These are phyloP conservation scores for Limnephilus marmoratus DNA, from an alignment of 2,888 invertebrate genomes.

Conservation along the genomic window DNA sequence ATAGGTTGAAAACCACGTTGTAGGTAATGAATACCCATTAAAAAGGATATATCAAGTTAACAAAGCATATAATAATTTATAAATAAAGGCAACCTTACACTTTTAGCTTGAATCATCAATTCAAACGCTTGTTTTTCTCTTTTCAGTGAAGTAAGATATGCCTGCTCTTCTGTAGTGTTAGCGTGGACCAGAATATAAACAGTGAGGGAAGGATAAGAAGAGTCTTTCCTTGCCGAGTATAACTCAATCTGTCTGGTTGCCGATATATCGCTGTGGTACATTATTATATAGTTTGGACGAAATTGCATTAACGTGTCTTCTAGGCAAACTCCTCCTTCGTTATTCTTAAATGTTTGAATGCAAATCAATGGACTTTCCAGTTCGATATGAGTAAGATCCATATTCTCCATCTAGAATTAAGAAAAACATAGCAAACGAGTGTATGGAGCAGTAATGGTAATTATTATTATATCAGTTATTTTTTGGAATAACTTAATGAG, in stretches of 20 bases:
- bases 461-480: neutral
- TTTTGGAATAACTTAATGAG: no score
- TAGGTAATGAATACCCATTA: no score
- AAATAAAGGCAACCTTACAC: constrained; percentile 78
- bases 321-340: constrained; percentile 84
- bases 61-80: neutral
- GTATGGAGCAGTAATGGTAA: neutral
- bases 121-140: constrained; percentile 98
- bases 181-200: constrained; percentile 95
- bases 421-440: neutral
- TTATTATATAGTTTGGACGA: constrained; percentile 88
- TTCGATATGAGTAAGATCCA: constrained; percentile 81
- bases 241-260: constrained; percentile 94
- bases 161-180: constrained; percentile 97
- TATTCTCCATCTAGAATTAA: constrained; percentile 79
- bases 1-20: no score
- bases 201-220: constrained; percentile 76
- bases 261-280: constrained; percentile 93
- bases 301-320: constrained; percentile 82
- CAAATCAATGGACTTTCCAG: constrained; percentile 82
- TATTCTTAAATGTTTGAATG: constrained; percentile 87
- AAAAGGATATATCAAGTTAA: neutral
- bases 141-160: constrained; percentile 92
- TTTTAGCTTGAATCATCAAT: constrained; percentile 92
- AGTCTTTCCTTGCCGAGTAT: constrained; percentile 81